Evolutionary conservation across 2,888 invertebrate species (phyloP), one percentile per base, ranked within the genome.

Genomic region (Epirrhoe tristata): DNA sequence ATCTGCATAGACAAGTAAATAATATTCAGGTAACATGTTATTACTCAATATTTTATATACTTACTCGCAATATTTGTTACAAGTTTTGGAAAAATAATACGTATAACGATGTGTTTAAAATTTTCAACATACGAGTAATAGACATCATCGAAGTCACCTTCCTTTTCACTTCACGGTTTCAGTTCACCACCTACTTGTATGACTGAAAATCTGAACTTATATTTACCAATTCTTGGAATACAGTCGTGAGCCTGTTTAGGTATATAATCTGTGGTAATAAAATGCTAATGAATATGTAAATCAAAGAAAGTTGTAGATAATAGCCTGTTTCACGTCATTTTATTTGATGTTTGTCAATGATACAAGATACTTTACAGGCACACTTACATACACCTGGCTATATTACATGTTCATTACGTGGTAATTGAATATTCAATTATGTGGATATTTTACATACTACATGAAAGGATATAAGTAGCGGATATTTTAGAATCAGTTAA

Each of bases 241-340:
- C 43, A 48, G 48, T 48, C 39, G 39, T 43, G 12, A 48, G 48
- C 6, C 16, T 48, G 48, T 48, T 48, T 0, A 48, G 5, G 3
- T 16, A 16, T 16, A 48, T 48, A 14, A 48, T 48, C 48, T 48
- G 16, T 16, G 7, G 16, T 16, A 48, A 48, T 48, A 14, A 16
- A 48, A 48, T 16, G 48, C 14, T 16, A 50, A 52, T 53, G 16
- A 32, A 0, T 48, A 61, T 82, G 80, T 73, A 79, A 80, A 81
- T 79, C 63, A 73, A 74, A 54, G 80, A 80, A 82, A 81, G 80
- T 67, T 48, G 5, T 65, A 67, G 70, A 69, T 72, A 46, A 59
- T 58, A 58, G 57, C 60, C 60, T 57, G 34, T 58, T 58, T 50
- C 53, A 62, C 55, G 65, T 59, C 56, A 59, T 67, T 70, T 67